Evolutionary conservation across 2,113 vertebrate species (phyloP).

Genomic region (Pavo muticus): DNA sequence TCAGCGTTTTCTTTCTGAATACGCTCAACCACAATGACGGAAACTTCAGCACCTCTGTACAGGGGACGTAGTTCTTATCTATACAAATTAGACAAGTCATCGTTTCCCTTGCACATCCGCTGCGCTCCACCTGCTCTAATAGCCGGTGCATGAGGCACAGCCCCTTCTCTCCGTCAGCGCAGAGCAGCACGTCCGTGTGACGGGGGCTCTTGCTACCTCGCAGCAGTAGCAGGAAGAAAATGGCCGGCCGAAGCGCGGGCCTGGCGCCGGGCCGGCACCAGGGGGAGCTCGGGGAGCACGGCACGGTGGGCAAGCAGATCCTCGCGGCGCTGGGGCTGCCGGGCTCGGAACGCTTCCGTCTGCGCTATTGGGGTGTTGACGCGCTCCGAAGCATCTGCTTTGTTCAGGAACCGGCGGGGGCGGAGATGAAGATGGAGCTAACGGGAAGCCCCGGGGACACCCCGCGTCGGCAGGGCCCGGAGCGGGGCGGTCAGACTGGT

Average conservation of each 20-base stretch:
- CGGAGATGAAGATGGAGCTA: neutral
- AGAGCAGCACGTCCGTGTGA: neutral
- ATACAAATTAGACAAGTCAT: neutral
- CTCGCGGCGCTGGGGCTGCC: fast-evolving
- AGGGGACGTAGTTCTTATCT: neutral
- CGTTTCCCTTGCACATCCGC: neutral
- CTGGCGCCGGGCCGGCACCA: neutral
- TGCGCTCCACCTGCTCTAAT: fast-evolving
- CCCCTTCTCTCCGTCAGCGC: fast-evolving
- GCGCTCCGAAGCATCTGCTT: neutral
- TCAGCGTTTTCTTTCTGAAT: neutral
- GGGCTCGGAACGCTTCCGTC: neutral
- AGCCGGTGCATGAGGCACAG: neutral
- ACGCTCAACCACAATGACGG: neutral
- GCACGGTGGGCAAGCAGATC: fast-evolving
- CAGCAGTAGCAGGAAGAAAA: neutral
- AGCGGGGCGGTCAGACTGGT: neutral
- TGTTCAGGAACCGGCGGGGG: neutral
- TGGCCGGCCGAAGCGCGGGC: neutral
- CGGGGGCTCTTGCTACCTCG: too few species aligned
- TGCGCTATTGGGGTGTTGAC: fast-evolving
- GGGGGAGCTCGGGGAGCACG: neutral
- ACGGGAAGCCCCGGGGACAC: neutral
- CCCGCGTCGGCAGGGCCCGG: neutral
- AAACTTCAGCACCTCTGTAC: neutral